Base-by-base conservation (phyloP, 1,140 invertebrate species). In the Diorhabda carinulata region DNA sequence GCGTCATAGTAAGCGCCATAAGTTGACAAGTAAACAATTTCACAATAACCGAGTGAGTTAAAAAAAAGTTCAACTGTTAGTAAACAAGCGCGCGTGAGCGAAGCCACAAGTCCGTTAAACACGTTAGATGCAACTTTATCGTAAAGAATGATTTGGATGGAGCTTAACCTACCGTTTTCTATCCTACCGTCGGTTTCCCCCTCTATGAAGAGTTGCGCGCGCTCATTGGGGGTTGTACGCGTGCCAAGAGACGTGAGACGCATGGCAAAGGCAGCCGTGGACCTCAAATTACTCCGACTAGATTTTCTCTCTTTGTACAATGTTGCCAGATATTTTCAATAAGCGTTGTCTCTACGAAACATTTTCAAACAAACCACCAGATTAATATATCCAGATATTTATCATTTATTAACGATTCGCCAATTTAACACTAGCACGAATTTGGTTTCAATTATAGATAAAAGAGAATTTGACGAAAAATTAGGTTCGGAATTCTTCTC, bases 1-100 rank as follows among this genome's bases (percentile, higher is more conserved):
- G 73, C 60, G 80, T 81, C 68, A 78, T 69, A 47, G 74, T 76
- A 65, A 78, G 72, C 71, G 78, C 79, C 78, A 79, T 79, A 64
- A 64, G 45, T 59, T 25, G 25, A 25, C 25, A 71, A 44, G n/a
- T 52, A 6, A 52, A 52, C 47, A 52, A 52, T 8, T 52, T 52
- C 47, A 52, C 47, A 67, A 58, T 40, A 57, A 66, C 64, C 57
- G 61, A 52, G 44, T 63, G 45, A 52, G 70, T 43, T 64, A 58
- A 43, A 10, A 58, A 40, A 25, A 41, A 45, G 61, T 43, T 57
- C 40, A 42, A 47, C n/a, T 45, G n/a, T n/a, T 42, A 10, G 56
- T 40, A 8, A 47, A 68, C 10, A 42, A 41, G 43, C 66, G 9
- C 47, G 47, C 47, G 47, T 8, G 47, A 8, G 47, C 47, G 47